phyloP scores from a whole-genome alignment of 2,797 vertebrate genomes.

The Salarias fasciatus region DNA sequence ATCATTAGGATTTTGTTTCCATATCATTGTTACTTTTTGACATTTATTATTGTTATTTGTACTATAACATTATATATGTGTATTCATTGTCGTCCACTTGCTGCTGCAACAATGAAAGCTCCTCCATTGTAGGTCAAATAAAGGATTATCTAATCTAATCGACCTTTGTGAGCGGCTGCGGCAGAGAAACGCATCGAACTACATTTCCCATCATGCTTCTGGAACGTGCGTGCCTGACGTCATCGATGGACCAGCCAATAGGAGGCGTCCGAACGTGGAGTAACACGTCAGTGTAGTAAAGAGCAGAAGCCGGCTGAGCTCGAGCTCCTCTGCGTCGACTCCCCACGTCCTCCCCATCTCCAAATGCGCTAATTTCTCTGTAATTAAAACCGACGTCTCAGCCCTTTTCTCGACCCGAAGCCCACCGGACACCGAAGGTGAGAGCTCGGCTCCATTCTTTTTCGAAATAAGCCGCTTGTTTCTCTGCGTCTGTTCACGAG shows the following conservation, averaged over 20 bases:
- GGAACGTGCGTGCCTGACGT: slow-evolving; percentile 32
- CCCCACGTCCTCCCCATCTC: slow-evolving; percentile 4
- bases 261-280: slow-evolving; percentile 49
- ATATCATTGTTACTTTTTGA: too few species aligned
- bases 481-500: slow-evolving; percentile 11
- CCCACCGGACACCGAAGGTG: slow-evolving; percentile 62
- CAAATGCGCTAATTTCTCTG: slow-evolving; percentile 56
- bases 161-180: too few species aligned
- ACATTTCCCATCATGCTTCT: slow-evolving; percentile 28
- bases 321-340: slow-evolving; percentile 15
- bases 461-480: slow-evolving; percentile 11
- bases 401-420: slow-evolving; percentile 17
- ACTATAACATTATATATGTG: too few species aligned
- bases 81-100: too few species aligned
- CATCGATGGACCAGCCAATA: slow-evolving; percentile 61
- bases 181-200: slow-evolving; percentile 10
- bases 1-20: too few species aligned
- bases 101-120: too few species aligned
- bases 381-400: neutral
- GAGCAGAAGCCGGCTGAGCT: slow-evolving; percentile 63
- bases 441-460: slow-evolving; percentile 12
- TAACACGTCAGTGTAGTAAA: slow-evolving; percentile 80
- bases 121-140: too few species aligned
- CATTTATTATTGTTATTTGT: too few species aligned
- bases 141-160: too few species aligned